Evolutionary conservation across 2,888 invertebrate species (phyloP).

Genomic region (Archaeoteleia sp.): DNA sequence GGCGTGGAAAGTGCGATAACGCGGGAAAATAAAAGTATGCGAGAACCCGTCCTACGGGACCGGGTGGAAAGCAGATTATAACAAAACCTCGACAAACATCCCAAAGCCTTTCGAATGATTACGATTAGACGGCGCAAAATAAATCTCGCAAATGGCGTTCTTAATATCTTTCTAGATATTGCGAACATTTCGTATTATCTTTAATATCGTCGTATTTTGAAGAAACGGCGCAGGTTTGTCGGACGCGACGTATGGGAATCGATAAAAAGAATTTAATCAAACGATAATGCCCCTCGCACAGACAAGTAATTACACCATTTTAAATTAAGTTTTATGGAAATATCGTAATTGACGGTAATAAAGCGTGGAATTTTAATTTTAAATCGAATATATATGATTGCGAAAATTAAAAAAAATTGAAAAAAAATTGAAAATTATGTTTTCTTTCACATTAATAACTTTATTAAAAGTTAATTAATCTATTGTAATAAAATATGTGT

Average conservation of each 20-base stretch:
- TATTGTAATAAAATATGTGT: no score
- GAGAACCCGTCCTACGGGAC: conserved; percentile 33
- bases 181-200: conserved; percentile 16
- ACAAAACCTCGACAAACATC: conserved; percentile 11
- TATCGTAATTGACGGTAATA: no score
- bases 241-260: neutral
- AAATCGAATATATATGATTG: no score
- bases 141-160: conserved; percentile 28
- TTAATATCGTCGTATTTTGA: conserved; percentile 5
- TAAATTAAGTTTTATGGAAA: no score
- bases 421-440: no score
- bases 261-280: no score
- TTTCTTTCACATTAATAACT: no score
- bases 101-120: conserved; percentile 18
- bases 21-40: conserved; percentile 21
- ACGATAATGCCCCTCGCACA: no score
- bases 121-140: conserved; percentile 23
- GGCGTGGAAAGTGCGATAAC: conserved; percentile 41
- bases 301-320: no score
- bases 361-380: no score
- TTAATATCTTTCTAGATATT: conserved; percentile 38
- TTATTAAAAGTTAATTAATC: no score
- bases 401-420: no score
- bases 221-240: neutral
- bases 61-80: conserved; percentile 34